These are phyloP conservation scores for Peromyscus melanophrys DNA, from an alignment of 2,797 vertebrate genomes.

Conservation along the genomic window DNA sequence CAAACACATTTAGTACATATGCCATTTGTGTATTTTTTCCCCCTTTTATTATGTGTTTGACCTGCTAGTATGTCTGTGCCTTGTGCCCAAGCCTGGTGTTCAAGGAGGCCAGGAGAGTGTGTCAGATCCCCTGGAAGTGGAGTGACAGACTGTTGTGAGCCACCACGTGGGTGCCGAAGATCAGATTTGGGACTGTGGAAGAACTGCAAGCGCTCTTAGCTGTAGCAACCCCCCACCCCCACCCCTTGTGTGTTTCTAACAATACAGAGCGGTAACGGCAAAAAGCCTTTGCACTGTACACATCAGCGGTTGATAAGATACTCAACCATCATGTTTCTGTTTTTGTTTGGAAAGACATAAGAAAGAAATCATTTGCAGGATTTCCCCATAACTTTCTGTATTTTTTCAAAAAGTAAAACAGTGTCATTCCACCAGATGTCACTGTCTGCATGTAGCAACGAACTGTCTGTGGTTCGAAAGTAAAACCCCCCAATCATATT, in stretches of 20 bases:
- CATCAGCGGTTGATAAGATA: not conserved
- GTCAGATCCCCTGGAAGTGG: not conserved
- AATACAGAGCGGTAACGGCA: not conserved
- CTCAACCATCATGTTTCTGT: not conserved
- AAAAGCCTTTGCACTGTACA: not conserved
- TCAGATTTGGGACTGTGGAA: not conserved
- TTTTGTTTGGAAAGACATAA: conserved; percentile 36
- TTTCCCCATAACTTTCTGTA: not conserved
- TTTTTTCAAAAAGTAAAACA: conserved; percentile 68
- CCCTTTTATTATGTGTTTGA: not conserved
- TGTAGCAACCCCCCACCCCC: too few relatives aligned
- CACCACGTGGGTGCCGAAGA: too few relatives aligned
- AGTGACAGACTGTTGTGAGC: not conserved
- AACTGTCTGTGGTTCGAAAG: conserved; percentile 46
- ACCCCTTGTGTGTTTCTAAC: not conserved
- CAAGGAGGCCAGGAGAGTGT: not conserved
- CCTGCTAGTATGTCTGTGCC: not conserved
- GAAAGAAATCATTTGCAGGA: conserved; percentile 47
- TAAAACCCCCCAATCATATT: conserved; percentile 8
- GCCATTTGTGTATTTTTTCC: not conserved
- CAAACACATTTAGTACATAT: conserved; percentile 48
- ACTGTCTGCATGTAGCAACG: conserved; percentile 86
- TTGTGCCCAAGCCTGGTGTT: not conserved
- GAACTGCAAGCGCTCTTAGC: not conserved
- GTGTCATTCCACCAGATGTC: conserved; percentile 89